phyloP scores from a whole-genome alignment of 2,113 vertebrate species.

The Trematocara nigrifrons region DNA sequence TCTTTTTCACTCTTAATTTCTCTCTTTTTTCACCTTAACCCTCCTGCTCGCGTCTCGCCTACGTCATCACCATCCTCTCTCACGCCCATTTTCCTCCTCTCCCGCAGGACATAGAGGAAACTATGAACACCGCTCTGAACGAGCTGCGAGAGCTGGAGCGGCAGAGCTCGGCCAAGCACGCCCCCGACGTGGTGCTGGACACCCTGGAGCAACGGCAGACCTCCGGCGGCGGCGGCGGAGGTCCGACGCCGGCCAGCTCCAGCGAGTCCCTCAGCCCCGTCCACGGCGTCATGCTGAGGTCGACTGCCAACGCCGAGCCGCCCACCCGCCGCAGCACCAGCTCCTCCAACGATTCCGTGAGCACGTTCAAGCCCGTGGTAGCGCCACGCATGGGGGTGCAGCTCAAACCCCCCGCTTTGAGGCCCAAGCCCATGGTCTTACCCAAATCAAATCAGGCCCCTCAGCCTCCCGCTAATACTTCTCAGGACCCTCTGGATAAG shows the following conservation, averaged over 20 bases:
- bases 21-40: not conserved
- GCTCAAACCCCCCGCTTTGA: slow-evolving; percentile 89
- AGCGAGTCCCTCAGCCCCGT: slow-evolving; percentile 85
- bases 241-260: slow-evolving; percentile 78
- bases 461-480: slow-evolving; percentile 74
- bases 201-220: slow-evolving; percentile 85
- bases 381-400: slow-evolving; percentile 95
- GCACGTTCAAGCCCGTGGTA: slow-evolving; percentile 92
- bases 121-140: slow-evolving; percentile 95
- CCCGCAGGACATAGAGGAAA: slow-evolving; percentile 94
- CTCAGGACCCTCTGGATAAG: slow-evolving; percentile 90
- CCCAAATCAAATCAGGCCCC: slow-evolving; percentile 84
- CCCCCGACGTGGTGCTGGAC: slow-evolving; percentile 95
- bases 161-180: slow-evolving; percentile 92
- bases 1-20: not conserved
- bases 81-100: not conserved
- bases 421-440: slow-evolving; percentile 92
- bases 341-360: slow-evolving; percentile 91
- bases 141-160: slow-evolving; percentile 94
- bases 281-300: slow-evolving; percentile 77
- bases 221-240: slow-evolving; percentile 64
- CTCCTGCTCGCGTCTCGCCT: not conserved
- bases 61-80: not conserved
- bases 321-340: slow-evolving; percentile 88
- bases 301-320: slow-evolving; percentile 72